Percentiles rank a stretch among this genome's conserved stretches.
Evolutionary conservation across 37 sponge, comb jelly and placozoan species (phyloP).

Genomic region (Tethya wilhelma): DNA sequence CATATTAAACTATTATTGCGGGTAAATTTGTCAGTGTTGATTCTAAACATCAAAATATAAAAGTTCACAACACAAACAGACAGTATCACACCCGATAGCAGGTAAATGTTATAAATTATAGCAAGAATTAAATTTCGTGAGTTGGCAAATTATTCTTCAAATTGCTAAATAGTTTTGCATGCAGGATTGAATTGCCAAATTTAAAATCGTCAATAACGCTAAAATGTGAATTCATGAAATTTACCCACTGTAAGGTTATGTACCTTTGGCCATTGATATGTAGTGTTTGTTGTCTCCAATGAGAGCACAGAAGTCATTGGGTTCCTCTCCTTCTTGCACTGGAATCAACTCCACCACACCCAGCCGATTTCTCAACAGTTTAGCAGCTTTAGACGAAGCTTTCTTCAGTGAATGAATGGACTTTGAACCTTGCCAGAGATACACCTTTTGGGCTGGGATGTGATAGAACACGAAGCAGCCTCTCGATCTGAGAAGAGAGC

Average conservation of each 20-base stretch:
- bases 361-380: slow-evolving; percentile 47
- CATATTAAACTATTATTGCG: background rate
- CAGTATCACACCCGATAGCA: too few relatives aligned
- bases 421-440: slow-evolving; percentile 71
- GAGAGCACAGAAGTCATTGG: slow-evolving; percentile 57
- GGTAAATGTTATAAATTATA: too few relatives aligned
- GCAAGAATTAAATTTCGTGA: too few relatives aligned
- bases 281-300: slow-evolving; percentile 55
- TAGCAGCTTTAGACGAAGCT: slow-evolving; percentile 38
- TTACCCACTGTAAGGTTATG: too few relatives aligned
- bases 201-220: too few relatives aligned
- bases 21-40: background rate
- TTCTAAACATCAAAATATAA: slow-evolving; percentile 5
- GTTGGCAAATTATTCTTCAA: too few relatives aligned
- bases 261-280: slow-evolving; percentile 44
- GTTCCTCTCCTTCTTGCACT: slow-evolving; percentile 67
- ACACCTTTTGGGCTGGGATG: slow-evolving; percentile 16
- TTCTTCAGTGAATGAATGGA: slow-evolving; percentile 26
- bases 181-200: too few relatives aligned
- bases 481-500: slow-evolving; percentile 53
- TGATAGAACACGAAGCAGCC: slow-evolving; percentile 75
- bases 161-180: too few relatives aligned
- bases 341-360: slow-evolving; percentile 27
- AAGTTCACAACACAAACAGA: too few relatives aligned
- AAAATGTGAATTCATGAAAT: too few relatives aligned